phyloP scores from a whole-genome alignment of 2,888 invertebrate genomes.

The Artemia sinica region DNA sequence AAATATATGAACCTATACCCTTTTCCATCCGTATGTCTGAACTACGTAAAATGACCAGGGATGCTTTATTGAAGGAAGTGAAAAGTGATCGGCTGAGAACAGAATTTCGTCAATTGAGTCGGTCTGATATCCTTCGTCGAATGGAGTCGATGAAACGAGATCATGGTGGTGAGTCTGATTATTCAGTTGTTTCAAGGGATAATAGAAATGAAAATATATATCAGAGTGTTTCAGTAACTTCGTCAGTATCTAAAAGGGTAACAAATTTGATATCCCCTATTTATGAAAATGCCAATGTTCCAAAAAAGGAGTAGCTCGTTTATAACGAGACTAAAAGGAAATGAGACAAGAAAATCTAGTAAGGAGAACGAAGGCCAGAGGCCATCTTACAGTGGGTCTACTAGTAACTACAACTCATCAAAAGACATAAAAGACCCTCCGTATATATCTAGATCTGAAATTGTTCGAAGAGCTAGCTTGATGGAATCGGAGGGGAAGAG shows the following conservation, averaged over 20 bases:
- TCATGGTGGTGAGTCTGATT: background rate
- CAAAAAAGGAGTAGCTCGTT: background rate
- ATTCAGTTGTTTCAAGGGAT: constrained; percentile 10
- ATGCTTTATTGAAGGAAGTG: constrained; percentile 24
- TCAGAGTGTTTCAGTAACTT: background rate
- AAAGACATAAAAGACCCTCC: constrained; percentile 9
- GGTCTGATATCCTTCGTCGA: constrained; percentile 24
- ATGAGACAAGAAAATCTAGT: too few relatives aligned
- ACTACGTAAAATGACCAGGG: constrained; percentile 25
- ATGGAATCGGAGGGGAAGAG: background rate
- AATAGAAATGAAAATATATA: constrained; percentile 14
- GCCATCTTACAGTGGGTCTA: too few relatives aligned
- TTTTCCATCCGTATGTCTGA: constrained; percentile 23
- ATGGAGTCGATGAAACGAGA: constrained; percentile 23
- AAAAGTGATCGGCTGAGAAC: constrained; percentile 23
- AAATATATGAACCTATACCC: constrained; percentile 28
- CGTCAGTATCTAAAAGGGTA: constrained; percentile 8
- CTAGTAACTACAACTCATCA: background rate
- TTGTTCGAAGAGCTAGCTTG: background rate
- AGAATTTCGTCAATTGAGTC: constrained; percentile 24
- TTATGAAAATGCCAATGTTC: background rate
- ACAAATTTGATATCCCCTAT: constrained; percentile 13
- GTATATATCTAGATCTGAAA: background rate
- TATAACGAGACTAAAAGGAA: background rate
- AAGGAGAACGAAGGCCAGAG: too few relatives aligned